These are phyloP conservation scores for Apodemia zela DNA, from an alignment of 2,888 invertebrate genomes.

Conservation along the genomic window DNA sequence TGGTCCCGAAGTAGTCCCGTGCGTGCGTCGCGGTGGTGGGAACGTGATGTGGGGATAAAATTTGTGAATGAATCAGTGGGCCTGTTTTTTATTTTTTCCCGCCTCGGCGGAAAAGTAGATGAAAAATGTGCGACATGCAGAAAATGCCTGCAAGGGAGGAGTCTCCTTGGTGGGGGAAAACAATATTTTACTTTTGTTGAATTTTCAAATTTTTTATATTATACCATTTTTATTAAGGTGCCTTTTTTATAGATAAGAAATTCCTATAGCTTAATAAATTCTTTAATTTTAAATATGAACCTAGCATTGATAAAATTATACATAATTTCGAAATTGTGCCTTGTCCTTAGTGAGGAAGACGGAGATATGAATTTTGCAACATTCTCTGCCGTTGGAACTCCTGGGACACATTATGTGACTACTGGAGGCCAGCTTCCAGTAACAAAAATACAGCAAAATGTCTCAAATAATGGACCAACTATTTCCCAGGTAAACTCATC, in stretches of 20 bases:
- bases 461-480: slow-evolving; percentile 72
- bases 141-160: slow-evolving; percentile 70
- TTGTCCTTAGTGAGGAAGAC: slow-evolving; percentile 60
- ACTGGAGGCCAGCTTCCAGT: slow-evolving; percentile 77
- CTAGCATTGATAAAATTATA: background rate
- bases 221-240: too few relatives aligned
- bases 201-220: background rate
- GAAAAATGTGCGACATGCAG: slow-evolving; percentile 74
- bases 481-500: slow-evolving; percentile 75
- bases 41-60: slow-evolving; percentile 62
- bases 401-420: slow-evolving; percentile 71
- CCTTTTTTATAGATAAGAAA: too few relatives aligned
- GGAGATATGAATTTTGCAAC: slow-evolving; percentile 88
- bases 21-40: slow-evolving; percentile 64
- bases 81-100: slow-evolving; percentile 54
- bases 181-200: background rate
- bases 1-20: slow-evolving; percentile 66
- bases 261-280: too few relatives aligned
- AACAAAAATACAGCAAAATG: slow-evolving; percentile 86
- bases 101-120: slow-evolving; percentile 43
- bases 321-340: slow-evolving; percentile 14
- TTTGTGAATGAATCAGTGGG: slow-evolving; percentile 58
- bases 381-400: slow-evolving; percentile 79
- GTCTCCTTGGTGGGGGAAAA: slow-evolving; percentile 63
- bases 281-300: too few relatives aligned